A percentile compares a stretch with the other conserved stretches of the same genome.
phyloP scores from a whole-genome alignment of 2,888 invertebrate species.

The Hydrotaea diabolus region DNA sequence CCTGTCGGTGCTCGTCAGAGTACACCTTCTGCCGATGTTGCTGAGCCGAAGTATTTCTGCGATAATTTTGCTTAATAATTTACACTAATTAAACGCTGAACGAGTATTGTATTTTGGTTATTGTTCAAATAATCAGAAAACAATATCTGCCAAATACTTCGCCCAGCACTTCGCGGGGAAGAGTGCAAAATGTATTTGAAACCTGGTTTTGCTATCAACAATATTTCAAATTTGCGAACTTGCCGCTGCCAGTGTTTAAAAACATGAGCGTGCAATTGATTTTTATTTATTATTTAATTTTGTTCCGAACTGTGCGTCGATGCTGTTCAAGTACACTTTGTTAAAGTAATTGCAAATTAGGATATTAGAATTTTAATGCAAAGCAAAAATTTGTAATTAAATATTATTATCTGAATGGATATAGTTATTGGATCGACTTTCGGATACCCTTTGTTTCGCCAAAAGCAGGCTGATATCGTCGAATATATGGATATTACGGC shows the following conservation, averaged over 20 bases:
- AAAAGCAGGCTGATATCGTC: no score
- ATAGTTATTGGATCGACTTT: neutral
- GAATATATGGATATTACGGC: no score
- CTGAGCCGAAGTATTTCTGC: no score
- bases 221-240: neutral
- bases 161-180: no score
- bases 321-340: slow-evolving; percentile 1
- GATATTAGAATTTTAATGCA: neutral
- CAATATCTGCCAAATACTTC: no score
- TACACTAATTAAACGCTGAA: neutral
- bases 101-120: neutral
- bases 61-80: neutral
- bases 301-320: neutral
- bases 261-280: slow-evolving; percentile 2
- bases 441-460: neutral
- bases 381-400: slow-evolving; percentile 8
- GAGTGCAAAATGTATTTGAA: neutral
- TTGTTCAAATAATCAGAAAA: no score
- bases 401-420: neutral
- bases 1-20: no score
- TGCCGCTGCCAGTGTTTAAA: neutral
- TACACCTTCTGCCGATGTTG: no score
- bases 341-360: neutral
- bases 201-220: neutral
- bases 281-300: neutral